Evolutionary conservation across 2,113 vertebrate species (phyloP).

Genomic region (Penelope pileata): DNA sequence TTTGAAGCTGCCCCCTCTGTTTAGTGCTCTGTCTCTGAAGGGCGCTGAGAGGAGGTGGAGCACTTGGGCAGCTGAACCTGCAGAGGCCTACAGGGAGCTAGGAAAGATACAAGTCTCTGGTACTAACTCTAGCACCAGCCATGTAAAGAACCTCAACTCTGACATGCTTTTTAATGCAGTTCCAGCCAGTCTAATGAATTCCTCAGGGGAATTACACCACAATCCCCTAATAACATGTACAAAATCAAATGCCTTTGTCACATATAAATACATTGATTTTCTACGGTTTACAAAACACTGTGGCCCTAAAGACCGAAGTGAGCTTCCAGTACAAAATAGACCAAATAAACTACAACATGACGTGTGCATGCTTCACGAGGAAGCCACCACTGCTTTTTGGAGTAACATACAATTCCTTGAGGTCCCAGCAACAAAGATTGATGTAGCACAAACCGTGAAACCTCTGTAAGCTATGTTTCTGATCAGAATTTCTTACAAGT

Average conservation of each 20-base stretch:
- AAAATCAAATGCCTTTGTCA: background rate
- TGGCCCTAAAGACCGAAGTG: background rate
- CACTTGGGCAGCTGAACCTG: background rate
- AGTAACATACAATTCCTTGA: background rate
- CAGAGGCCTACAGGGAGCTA: background rate
- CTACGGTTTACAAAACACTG: background rate
- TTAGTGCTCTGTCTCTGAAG: background rate
- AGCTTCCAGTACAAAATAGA: background rate
- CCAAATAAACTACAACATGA: accelerated
- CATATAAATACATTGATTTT: background rate
- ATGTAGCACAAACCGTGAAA: accelerated
- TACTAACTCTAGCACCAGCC: background rate
- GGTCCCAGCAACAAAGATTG: background rate
- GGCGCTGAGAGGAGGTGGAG: accelerated
- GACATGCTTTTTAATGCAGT: accelerated
- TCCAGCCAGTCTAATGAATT: background rate
- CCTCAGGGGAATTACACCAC: background rate
- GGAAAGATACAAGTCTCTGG: background rate
- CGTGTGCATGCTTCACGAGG: accelerated
- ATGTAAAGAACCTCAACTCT: background rate
- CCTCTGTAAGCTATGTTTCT: background rate
- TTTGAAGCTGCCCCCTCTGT: too few species aligned
- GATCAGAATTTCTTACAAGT: background rate
- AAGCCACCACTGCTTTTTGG: accelerated
- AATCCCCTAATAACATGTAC: background rate